Evolutionary conservation across 2,113 vertebrate species (phyloP), one percentile per base, ranked within the genome.

Genomic region (Puma concolor): DNA sequence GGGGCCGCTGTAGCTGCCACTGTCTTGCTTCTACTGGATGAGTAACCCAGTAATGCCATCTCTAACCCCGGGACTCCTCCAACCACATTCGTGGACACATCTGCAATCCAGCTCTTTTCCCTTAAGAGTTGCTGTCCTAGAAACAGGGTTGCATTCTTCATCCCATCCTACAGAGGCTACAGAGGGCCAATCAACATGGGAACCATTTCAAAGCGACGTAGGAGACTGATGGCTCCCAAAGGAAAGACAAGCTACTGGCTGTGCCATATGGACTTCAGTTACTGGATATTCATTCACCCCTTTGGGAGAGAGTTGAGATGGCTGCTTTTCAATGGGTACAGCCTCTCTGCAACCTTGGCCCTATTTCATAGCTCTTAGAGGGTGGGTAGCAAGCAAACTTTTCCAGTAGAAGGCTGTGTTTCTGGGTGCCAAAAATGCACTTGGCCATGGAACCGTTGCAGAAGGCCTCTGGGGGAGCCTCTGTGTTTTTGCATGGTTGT

Each of bases 401-500:
- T 97, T 97, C 94, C 94, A 96, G 88, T 84, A 63, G 84, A 95
- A 91, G 50, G 21, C 85, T 94, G 16, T 72, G 57, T 60, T 96
- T 95, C 86, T 74, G 92, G 69, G 7, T 96, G 95, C 96, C 96
- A 98, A 96, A 95, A 97, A 85, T 86, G 83, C 64, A 88, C 66
- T 97, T 94, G 92, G 96, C 91, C n/a, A 57, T 38, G 44, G 95
- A 91, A 27, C 44, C 96, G 36, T 48, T 95, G 64, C 72, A 95
- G 57, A 91, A 87, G 66, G 82, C 29, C 97, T 83, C 86, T 69
- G 36, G 89, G 93, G 86, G 63, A 95, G 14, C 31, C 76, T 94
- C 44, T 95, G 88, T 98, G 95, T 98, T 98, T 95, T 96, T 88
- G 91, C 93, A 63, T 91, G 97, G 86, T 90, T 98, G 83, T 97